phyloP scores from a whole-genome alignment of 2,888 invertebrate species.

The Eurytoma californica region DNA sequence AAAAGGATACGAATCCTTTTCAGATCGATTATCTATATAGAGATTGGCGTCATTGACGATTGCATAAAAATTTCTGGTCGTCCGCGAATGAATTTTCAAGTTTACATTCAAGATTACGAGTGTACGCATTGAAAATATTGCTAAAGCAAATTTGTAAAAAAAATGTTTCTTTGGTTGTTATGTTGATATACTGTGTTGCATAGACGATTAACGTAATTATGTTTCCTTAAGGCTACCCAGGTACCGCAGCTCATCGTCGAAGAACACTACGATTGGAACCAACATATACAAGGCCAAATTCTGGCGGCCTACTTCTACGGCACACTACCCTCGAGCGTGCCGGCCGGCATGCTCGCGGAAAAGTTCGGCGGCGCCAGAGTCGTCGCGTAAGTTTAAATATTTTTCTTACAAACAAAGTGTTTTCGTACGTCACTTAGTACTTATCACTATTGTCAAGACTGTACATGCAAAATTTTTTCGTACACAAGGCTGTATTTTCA shows the following conservation, averaged over 20 bases:
- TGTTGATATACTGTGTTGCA: neutral
- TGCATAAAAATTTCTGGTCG: too few relatives aligned
- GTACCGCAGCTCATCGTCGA: constrained; percentile 59
- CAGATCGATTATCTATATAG: too few relatives aligned
- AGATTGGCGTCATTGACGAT: too few relatives aligned
- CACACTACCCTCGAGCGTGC: constrained; percentile 69
- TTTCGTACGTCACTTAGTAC: too few relatives aligned
- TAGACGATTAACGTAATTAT: neutral
- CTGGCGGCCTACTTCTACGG: constrained; percentile 70
- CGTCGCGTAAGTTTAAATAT: constrained; percentile 68
- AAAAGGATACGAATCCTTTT: too few relatives aligned
- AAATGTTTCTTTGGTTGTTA: neutral
- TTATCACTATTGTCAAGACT: too few relatives aligned
- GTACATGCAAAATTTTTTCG: too few relatives aligned
- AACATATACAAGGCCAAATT: constrained; percentile 67
- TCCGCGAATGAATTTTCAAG: too few relatives aligned
- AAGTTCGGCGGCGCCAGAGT: constrained; percentile 72
- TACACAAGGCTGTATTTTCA: too few relatives aligned
- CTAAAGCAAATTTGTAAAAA: too few relatives aligned
- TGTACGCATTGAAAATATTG: too few relatives aligned
- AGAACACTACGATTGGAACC: constrained; percentile 69
- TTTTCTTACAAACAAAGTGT: neutral
- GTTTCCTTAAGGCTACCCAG: neutral
- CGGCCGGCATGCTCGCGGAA: constrained; percentile 70
- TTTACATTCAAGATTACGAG: too few relatives aligned